A percentile compares a stretch with the other conserved stretches of the same genome.
phyloP scores from a whole-genome alignment of 2,888 invertebrate genomes.

The Ernsta delagoae region DNA sequence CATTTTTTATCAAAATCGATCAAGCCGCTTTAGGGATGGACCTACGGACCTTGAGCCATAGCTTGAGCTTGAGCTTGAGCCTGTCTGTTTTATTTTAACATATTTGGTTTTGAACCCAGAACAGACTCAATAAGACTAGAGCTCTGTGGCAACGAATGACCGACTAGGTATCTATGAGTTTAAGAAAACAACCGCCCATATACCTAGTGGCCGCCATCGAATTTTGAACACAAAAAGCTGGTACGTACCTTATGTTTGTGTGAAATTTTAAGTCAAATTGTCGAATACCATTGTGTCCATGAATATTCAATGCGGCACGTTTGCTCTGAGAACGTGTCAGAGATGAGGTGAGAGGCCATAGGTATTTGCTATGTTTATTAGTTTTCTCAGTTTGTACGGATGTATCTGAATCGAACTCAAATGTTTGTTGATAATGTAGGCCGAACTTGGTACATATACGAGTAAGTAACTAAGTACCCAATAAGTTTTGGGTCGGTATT shows the following conservation, averaged over 20 bases:
- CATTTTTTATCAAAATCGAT: no score
- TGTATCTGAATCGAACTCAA: constrained; percentile 21
- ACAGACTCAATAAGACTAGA: no score
- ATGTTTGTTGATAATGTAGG: constrained; percentile 29
- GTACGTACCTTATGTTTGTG: constrained; percentile 62
- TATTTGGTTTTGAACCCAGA: no score
- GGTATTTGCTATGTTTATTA: constrained; percentile 40
- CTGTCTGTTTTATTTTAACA: no score
- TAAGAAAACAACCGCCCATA: no score
- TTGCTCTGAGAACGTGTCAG: constrained; percentile 51
- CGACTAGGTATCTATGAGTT: no score
- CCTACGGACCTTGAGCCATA: no score
- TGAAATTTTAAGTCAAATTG: constrained; percentile 81
- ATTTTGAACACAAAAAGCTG: constrained; percentile 23
- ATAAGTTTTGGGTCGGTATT: no score
- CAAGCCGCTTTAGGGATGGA: no score
- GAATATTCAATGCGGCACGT: constrained; percentile 72
- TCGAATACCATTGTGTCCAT: constrained; percentile 68
- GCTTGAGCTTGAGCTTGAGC: no score
- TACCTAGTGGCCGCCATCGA: neutral
- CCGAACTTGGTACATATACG: neutral
- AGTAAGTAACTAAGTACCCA: no score
- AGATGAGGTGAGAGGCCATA: constrained; percentile 54
- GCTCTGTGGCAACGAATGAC: no score
- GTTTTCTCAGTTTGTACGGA: constrained; percentile 26